Evolutionary conservation across 2,888 invertebrate genomes (phyloP).

Genomic region (Agonum fuliginosum): DNA sequence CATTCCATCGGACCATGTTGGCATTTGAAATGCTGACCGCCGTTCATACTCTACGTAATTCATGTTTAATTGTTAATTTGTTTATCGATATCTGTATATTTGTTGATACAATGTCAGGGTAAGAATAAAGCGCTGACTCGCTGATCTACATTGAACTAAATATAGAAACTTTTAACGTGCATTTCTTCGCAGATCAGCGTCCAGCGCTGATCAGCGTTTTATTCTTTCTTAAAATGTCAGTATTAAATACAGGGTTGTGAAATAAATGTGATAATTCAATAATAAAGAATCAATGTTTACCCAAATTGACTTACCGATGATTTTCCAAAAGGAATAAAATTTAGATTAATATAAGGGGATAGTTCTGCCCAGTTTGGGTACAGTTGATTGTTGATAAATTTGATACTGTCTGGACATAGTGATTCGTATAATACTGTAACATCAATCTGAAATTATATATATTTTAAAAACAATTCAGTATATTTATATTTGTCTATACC

Average conservation of each 20-base stretch:
- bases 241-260: slow-evolving; percentile 9
- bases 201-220: not conserved
- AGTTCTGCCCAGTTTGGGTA: slow-evolving; percentile 74
- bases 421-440: slow-evolving; percentile 78
- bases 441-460: slow-evolving; percentile 70
- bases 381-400: slow-evolving; percentile 76
- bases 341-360: slow-evolving; percentile 73
- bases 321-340: slow-evolving; percentile 80
- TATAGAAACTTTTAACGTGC: no score
- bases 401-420: slow-evolving; percentile 77
- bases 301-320: slow-evolving; percentile 73
- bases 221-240: not conserved
- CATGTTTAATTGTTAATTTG: not conserved
- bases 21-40: slow-evolving; percentile 74
- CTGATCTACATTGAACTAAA: no score
- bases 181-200: no score
- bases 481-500: slow-evolving; percentile 6
- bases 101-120: no score
- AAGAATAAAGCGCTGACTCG: no score
- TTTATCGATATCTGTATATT: no score
- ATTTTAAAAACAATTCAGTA: not conserved
- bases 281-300: not conserved
- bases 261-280: not conserved
- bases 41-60: slow-evolving; percentile 66
- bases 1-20: slow-evolving; percentile 81